Base-by-base conservation (phyloP, 2,797 vertebrate species). In the Anas capensis region DNA sequence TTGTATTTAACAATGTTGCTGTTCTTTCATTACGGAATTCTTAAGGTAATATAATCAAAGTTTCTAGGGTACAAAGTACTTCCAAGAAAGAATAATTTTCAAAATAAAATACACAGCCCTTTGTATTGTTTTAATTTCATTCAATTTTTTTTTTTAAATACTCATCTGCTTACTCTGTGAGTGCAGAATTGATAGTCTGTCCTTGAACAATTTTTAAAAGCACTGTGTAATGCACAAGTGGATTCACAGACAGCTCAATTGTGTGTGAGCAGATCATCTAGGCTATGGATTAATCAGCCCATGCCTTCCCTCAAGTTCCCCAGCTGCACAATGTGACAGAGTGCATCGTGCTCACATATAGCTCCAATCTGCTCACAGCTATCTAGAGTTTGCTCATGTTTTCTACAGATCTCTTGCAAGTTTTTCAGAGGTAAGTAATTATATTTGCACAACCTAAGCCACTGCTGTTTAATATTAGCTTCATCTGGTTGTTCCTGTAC, bases 321-420 rank as follows among this genome's bases (percentile, higher is more conserved):
- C 88, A 90, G 93, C 92, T 95, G 79, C 84, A 69, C 46, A 27
- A 8, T 44, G 83, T 77, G 88, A 72, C 90, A 90, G 77, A 38
- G 62, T 20, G 36, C 68, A 26, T 84, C 29, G 0, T 77, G 76
- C 38, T 94, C 84, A 53, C 56, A 19, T 26, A 40, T 0, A 93
- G 48, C 79, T 77, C 71, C 79, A 89, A 0, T 73, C 90, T 93
- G 72, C 79, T 78, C 57, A 23, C 64, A 83, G 53, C 40, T 82
- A 70, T 42, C 81, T 70, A 0, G 42, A 70, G 46, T 33, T 90
- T 78, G 24, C 53, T 85, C 27, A 2, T 87, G 38, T 85, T 91
- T 93, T 85, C 68, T 82, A 31, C 53, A 92, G 31, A 38, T 0
- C 31, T 36, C 54, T 82, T 34, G 11, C 7, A 71, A 85, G 69